Base-by-base conservation (phyloP, 2,113 vertebrate species). In the Tragelaphus imberbis region DNA sequence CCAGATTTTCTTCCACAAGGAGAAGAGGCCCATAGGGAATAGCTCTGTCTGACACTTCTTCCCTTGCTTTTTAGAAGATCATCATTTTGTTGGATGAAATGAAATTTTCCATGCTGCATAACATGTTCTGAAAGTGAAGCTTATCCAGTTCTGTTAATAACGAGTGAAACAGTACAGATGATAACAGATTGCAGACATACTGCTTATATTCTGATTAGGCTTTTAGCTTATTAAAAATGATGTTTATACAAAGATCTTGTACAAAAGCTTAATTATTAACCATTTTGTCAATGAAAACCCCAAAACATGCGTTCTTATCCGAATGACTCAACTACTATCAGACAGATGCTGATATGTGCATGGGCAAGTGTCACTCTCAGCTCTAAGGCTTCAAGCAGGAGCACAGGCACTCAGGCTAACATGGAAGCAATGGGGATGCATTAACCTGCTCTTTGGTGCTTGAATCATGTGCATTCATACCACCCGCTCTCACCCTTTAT, bases 171-270 rank as follows among this genome's bases (percentile, higher is more conserved):
- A 80, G 93, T 82, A 91, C 44, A 94, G 65, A 96, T 90, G 80
- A 68, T n/a, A 97, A 93, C 33, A 97, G 68, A 94, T 36, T 96
- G 19, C 12, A 89, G 90, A 91, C 40, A 91, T 44, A 51, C 13
- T 96, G 27, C 63, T 95, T 82, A 85, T 91, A 71, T 91, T 97
- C 30, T 59, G 59, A 94, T 71, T 68, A 44, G 19, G 16, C 56
- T 88, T 96, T 84, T 65, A 95, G 21, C 77, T 96, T 95, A 95
- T 80, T 94, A 88, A 95, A 97, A 97, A 91, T 94, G 63, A 85
- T 93, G 68, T 90, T 92, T 97, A 91, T 68, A n/a, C 59, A 96
- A 93, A 91, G 82, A 94, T 84, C 49, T 96, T 71, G 10, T 59
- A 95, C 17, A 91, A 51, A 95, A 27, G n/a, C 40, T 89, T 94